Percentiles rank a stretch among this genome's conserved stretches.
Conservation (phyloP, 2,888 invertebrate species). For the Amblyjoppa fuscipennis region DNA sequence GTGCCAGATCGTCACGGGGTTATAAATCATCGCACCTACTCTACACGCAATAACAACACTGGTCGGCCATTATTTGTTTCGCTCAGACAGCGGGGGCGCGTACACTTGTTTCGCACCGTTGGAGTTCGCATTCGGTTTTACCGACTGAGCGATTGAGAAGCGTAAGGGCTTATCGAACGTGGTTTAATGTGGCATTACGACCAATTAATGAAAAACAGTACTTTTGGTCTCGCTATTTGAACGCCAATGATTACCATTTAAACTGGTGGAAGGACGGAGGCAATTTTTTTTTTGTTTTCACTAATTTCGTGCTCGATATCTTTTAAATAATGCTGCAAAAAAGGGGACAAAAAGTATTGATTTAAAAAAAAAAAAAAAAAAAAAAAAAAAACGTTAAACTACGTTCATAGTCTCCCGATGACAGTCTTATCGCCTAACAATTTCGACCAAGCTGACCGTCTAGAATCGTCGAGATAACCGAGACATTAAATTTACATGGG, state of each 20-base stretch:
- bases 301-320: not conserved
- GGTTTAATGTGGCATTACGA: not conserved
- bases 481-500: not conserved
- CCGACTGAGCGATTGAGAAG: not conserved
- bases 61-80: slow-evolving; percentile 78
- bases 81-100: slow-evolving; percentile 42
- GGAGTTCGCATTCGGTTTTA: slow-evolving; percentile 7
- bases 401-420: not conserved
- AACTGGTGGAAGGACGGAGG: not conserved
- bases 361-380: not conserved
- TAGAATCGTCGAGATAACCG: not conserved
- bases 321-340: not conserved
- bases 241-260: not conserved
- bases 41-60: slow-evolving; percentile 77
- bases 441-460: not conserved
- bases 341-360: not conserved
- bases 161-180: not conserved
- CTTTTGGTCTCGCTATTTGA: not conserved
- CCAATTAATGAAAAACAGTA: not conserved
- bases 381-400: not conserved
- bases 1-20: slow-evolving; percentile 59
- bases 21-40: slow-evolving; percentile 69
- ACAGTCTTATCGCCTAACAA: not conserved
- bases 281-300: not conserved
- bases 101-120: slow-evolving; percentile 52